These are phyloP conservation scores for Orthonyx spaldingii DNA, from an alignment of 2,113 vertebrate species.

Conservation along the genomic window DNA sequence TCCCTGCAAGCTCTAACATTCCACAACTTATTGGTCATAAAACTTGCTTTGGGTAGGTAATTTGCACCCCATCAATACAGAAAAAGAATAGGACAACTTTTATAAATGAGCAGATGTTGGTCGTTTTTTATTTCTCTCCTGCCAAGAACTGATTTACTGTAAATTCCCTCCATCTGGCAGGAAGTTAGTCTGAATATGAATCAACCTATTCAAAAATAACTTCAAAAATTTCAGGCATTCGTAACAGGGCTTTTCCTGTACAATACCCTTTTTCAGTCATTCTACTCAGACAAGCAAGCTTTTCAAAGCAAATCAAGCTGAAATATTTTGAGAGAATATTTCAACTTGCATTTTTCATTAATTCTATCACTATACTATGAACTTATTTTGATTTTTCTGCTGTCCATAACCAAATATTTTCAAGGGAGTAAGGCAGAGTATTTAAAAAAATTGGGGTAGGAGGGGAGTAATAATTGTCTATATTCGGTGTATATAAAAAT, in stretches of 20 bases:
- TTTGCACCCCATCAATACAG: background rate
- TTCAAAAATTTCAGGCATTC: constrained; percentile 71
- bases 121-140: constrained; percentile 63
- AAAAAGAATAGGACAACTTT: constrained; percentile 17
- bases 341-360: background rate
- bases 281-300: constrained; percentile 11
- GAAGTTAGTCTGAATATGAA: constrained; percentile 80
- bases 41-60: constrained; percentile 24
- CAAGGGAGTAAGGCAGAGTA: background rate
- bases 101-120: constrained; percentile 65
- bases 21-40: background rate
- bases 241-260: constrained; percentile 30
- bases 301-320: constrained; percentile 37
- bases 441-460: background rate
- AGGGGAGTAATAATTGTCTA: background rate
- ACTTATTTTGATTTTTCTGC: background rate
- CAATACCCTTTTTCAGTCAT: constrained; percentile 56
- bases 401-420: background rate
- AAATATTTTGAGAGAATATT: constrained; percentile 22
- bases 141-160: constrained; percentile 73
- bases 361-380: background rate
- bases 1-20: background rate
- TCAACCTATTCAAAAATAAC: constrained; percentile 75
- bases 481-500: background rate
- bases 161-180: constrained; percentile 78